Conservation (phyloP, 2,113 vertebrate species). For the Oryzias javanicus region DNA sequence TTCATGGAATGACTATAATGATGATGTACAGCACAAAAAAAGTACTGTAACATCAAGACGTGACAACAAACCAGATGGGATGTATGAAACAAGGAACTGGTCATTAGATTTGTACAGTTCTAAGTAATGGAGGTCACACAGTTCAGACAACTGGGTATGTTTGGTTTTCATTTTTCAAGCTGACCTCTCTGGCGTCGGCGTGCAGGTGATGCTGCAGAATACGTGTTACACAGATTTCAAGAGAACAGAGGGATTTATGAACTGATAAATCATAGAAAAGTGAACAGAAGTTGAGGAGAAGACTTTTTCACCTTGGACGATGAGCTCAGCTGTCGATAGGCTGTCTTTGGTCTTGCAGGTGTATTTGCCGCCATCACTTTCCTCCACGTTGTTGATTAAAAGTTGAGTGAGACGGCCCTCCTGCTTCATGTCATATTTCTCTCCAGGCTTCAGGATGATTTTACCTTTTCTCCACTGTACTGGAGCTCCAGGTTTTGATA, state of each 20-base stretch:
- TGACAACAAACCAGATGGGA: constrained; percentile 10
- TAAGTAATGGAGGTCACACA: constrained; percentile 33
- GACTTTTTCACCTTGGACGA: constrained; percentile 61
- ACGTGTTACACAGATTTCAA: constrained; percentile 16
- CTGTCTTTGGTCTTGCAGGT: constrained; percentile 69
- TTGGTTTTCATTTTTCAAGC: constrained; percentile 27
- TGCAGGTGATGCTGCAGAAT: constrained; percentile 52
- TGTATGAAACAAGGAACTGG: constrained; percentile 7
- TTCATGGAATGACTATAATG: not conserved
- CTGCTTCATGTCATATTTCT: constrained; percentile 77
- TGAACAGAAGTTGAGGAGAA: not conserved
- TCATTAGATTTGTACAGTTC: constrained; percentile 1
- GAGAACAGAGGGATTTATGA: not conserved
- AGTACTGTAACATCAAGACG: constrained; percentile 27
- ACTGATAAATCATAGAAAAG: not conserved
- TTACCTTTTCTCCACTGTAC: constrained; percentile 78
- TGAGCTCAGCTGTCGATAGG: constrained; percentile 71
- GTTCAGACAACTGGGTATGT: constrained; percentile 10
- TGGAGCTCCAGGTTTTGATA: constrained; percentile 70
- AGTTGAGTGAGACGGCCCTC: constrained; percentile 67
- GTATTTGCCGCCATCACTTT: constrained; percentile 75
- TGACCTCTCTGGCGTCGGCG: constrained; percentile 58
- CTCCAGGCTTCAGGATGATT: constrained; percentile 66
- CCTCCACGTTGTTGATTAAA: constrained; percentile 62
- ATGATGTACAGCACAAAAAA: constrained; percentile 22